phyloP scores from a whole-genome alignment of 2,888 invertebrate species.

The Hypercompe scribonia region DNA sequence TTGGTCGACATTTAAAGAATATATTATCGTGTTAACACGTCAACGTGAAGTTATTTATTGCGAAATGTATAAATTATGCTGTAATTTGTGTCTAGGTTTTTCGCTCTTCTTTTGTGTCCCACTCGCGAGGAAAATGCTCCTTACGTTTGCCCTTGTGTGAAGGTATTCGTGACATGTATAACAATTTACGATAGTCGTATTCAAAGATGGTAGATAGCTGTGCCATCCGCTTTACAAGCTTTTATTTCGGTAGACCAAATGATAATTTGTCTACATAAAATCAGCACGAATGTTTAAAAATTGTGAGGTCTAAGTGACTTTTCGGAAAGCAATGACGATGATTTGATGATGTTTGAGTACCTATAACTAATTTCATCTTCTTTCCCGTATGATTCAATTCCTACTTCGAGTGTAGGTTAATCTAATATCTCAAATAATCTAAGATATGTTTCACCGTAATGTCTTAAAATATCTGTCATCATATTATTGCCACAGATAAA shows the following conservation, averaged over 20 bases:
- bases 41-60: neutral
- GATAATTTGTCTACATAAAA: neutral
- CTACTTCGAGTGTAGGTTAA: too few species aligned
- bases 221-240: neutral
- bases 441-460: too few species aligned
- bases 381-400: too few species aligned
- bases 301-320: neutral
- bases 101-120: neutral
- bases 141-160: neutral
- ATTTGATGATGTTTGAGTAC: too few species aligned
- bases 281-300: neutral
- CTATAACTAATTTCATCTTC: too few species aligned
- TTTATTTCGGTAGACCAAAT: neutral
- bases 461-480: too few species aligned
- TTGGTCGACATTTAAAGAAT: neutral
- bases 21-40: neutral
- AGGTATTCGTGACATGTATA: conserved; percentile 10
- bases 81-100: neutral
- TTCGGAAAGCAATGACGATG: too few species aligned
- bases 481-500: too few species aligned
- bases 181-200: neutral
- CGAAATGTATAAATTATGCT: neutral
- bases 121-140: neutral
- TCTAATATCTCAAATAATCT: too few species aligned
- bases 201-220: neutral